Conservation (phyloP, 2,113 vertebrate species). For the Saguinus imperator region DNA sequence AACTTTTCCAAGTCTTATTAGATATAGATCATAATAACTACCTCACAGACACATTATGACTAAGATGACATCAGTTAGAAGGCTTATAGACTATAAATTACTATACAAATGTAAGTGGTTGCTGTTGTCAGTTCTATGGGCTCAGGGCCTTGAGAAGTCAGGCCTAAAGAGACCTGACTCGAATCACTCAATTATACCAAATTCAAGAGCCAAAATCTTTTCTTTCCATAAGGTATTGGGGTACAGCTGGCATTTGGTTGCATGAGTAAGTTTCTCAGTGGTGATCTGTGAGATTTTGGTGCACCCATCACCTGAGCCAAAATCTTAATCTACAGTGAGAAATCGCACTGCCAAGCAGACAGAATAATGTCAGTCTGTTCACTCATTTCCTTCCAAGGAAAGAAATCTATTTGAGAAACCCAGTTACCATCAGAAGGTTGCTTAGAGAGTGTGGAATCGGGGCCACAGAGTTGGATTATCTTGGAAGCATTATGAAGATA, state of each 20-base stretch:
- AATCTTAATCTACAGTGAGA: constrained; percentile 12
- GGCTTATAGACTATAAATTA: not conserved
- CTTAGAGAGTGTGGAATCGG: not conserved
- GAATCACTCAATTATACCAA: not conserved
- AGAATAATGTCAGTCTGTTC: not conserved
- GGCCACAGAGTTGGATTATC: not conserved
- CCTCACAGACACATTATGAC: not conserved
- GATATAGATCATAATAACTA: not conserved
- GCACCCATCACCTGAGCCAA: not conserved
- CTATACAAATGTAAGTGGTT: not conserved
- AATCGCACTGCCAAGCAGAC: not conserved
- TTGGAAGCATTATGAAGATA: not conserved
- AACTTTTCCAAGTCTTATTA: constrained; percentile 31
- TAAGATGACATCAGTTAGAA: not conserved
- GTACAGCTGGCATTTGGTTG: too few species aligned
- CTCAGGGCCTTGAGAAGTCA: not conserved
- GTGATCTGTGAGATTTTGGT: too few species aligned
- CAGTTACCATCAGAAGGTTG: not conserved
- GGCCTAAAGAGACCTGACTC: not conserved
- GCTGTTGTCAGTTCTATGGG: not conserved
- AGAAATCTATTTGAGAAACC: constrained; percentile 24
- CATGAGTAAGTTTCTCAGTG: too few species aligned
- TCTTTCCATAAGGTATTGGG: too few species aligned
- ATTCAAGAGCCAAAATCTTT: not conserved
- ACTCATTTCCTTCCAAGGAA: constrained; percentile 20